Percentiles rank a stretch among this genome's conserved stretches.
These are phyloP conservation scores for Mesorhabditis spiculigera DNA, from an alignment of 2,888 invertebrate genomes.

Conservation along the genomic window DNA sequence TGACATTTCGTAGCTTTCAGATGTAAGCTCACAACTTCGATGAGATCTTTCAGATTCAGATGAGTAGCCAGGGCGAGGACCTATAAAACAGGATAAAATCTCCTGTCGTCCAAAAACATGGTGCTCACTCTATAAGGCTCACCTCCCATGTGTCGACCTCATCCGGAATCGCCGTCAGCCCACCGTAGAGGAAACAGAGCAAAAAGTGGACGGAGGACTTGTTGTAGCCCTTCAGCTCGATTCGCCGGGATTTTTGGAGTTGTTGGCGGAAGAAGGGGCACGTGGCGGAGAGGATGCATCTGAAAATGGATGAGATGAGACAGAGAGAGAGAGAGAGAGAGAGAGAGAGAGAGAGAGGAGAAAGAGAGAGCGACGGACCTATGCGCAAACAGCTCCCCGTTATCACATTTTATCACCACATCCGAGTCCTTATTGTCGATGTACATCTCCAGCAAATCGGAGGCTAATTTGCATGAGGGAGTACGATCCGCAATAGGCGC, in stretches of 20 bases:
- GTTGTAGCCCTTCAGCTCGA: conserved; percentile 65
- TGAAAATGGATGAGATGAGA: conserved; percentile 28
- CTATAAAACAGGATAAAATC: conserved; percentile 36
- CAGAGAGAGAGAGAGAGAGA: not conserved
- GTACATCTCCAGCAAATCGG: conserved; percentile 85
- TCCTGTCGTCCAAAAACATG: conserved; percentile 11
- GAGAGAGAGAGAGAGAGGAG: not conserved
- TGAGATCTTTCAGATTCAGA: conserved; percentile 82
- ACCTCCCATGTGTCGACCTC: conserved; percentile 60
- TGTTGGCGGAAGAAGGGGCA: conserved; percentile 83
- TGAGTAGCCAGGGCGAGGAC: conserved; percentile 80
- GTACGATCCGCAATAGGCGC: conserved; percentile 26
- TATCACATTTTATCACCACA: conserved; percentile 75
- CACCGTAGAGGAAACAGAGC: conserved; percentile 88
- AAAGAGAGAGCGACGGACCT: conserved; percentile 62
- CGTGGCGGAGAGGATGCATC: conserved; percentile 80
- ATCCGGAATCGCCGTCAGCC: conserved; percentile 81
- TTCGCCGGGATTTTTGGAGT: conserved; percentile 30
- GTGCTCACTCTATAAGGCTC: not conserved
- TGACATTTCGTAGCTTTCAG: conserved; percentile 85
- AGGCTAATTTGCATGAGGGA: conserved; percentile 72
- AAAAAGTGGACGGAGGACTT: conserved; percentile 84
- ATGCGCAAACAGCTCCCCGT: conserved; percentile 80
- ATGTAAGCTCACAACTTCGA: conserved; percentile 83
- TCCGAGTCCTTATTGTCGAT: conserved; percentile 84